phyloP scores from a whole-genome alignment of 2,797 vertebrate species.

The Sylvia borin region DNA sequence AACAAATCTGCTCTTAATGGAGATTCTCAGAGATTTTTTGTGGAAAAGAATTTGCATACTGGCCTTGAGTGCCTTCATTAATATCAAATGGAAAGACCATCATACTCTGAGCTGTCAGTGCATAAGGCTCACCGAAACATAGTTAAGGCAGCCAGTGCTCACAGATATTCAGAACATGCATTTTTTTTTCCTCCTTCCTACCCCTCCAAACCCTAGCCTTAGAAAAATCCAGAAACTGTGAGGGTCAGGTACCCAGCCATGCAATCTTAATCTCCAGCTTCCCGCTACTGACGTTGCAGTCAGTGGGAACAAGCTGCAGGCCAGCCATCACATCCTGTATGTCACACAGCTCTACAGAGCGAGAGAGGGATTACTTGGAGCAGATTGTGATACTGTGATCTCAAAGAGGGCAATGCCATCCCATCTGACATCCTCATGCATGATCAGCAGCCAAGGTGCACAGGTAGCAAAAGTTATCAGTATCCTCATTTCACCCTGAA shows the following conservation, averaged over 20 bases:
- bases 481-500: neutral
- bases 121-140: neutral
- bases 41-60: neutral
- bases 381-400: neutral
- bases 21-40: neutral
- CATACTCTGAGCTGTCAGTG: neutral
- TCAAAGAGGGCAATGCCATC: neutral
- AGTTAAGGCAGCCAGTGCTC: neutral
- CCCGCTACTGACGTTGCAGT: fast-evolving
- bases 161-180: neutral
- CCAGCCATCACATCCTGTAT: neutral
- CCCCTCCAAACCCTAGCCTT: neutral
- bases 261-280: neutral
- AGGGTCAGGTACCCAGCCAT: neutral
- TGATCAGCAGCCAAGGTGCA: neutral
- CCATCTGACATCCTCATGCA: neutral
- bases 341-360: fast-evolving
- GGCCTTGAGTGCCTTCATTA: neutral
- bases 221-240: neutral
- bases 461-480: fast-evolving
- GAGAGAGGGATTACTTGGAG: neutral
- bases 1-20: neutral
- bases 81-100: neutral
- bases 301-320: neutral
- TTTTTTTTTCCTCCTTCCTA: neutral